Percentiles rank a stretch among this genome's conserved stretches.
phyloP scores from a whole-genome alignment of 2,113 vertebrate species.

The Cyprinus carpio region DNA sequence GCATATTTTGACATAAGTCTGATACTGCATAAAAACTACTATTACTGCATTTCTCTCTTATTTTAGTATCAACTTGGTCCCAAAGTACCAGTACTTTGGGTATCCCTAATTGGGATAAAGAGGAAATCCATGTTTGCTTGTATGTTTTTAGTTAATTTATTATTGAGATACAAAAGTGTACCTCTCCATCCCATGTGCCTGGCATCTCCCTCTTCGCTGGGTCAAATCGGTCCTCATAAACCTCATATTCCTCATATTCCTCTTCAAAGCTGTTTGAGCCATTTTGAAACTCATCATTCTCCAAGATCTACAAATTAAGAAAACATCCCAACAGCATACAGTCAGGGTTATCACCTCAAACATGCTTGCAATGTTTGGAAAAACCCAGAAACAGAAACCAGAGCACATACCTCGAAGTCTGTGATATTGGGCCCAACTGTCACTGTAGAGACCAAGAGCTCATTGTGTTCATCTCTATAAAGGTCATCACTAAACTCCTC shows the following conservation, averaged over 20 bases:
- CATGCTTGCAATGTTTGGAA: neutral
- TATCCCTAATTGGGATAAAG: neutral
- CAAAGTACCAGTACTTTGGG: no score
- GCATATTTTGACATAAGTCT: neutral
- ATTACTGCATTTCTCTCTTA: neutral
- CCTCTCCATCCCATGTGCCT: slow-evolving; percentile 70
- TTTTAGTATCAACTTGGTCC: neutral
- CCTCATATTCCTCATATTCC: slow-evolving; percentile 75
- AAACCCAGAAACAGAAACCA: neutral
- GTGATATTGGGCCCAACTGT: slow-evolving; percentile 71
- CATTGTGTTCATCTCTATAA: slow-evolving; percentile 64
- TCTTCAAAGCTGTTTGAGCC: slow-evolving; percentile 58
- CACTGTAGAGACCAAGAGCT: slow-evolving; percentile 73
- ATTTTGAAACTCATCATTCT: slow-evolving; percentile 70
- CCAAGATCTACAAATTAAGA: slow-evolving; percentile 61
- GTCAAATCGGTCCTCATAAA: slow-evolving; percentile 70
- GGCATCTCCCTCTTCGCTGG: slow-evolving; percentile 72
- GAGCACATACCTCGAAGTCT: slow-evolving; percentile 73
- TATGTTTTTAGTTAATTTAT: neutral
- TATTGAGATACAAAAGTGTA: slow-evolving; percentile 45
- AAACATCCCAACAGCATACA: neutral
- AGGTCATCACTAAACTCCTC: slow-evolving; percentile 64
- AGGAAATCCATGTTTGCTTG: neutral
- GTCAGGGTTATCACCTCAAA: neutral
- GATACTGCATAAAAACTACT: neutral